Base-by-base conservation (phyloP, 2,888 invertebrate species). In the Nemoura dubitans region DNA sequence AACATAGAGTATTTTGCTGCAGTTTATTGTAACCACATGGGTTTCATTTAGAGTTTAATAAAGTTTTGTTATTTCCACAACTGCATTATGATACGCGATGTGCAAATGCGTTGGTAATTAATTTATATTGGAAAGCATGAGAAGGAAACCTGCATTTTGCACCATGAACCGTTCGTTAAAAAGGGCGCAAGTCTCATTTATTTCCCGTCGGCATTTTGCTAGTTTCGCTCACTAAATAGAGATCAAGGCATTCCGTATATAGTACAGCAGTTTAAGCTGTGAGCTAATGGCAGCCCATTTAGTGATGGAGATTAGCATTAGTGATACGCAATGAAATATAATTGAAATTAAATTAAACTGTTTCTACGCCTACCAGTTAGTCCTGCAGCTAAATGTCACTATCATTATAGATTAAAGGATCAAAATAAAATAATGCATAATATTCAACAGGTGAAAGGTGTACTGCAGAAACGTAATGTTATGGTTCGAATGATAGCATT, bases 271-370 rank as follows among this genome's bases (percentile, higher is more conserved):
- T 59, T 59, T 59, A 7, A 21, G 59, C 21, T 7, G 2, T 7
- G 14, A 59, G 59, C 21, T 59, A 59, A 59, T 59, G 14, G 21
- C 59, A 10, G 59, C 2, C 21, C 21, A 59, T 59, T 59, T 7
- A 59, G 16, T 21, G 59, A 59, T 59, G 59, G 59, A 59, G 21
- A 59, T 59, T 59, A 59, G 14, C 59, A 59, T 59, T 59, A 21
- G 59, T 59, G 59, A 59, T 16, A 59, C 21, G 59, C 59, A 59
- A 59, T 21, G 59, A 21, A 21, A 59, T 59, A 59, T 59, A 59
- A 59, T 59, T 59, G 59, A 59, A 59, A 59, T 59, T 59, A 59
- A 59, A 59, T 59, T 59, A 59, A 59, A 59, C 14, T 59, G 59
- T 59, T 59, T 21, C 59, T 16, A 21, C 21, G 14, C 59, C 14